Conservation (phyloP, 2,113 vertebrate species). For the Otus sunia region DNA sequence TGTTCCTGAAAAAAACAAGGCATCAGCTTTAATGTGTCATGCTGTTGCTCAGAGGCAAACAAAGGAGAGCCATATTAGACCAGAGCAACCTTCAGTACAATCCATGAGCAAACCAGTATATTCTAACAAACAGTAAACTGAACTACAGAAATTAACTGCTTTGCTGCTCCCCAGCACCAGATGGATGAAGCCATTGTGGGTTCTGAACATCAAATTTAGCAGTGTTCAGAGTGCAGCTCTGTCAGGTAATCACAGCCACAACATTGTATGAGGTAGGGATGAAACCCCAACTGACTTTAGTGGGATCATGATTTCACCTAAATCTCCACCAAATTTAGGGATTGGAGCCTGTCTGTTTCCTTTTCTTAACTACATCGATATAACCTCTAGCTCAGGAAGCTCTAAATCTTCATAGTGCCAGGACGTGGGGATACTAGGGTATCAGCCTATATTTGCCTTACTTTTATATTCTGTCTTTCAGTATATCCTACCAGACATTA, state of each 20-base stretch:
- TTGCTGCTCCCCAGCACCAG: background rate
- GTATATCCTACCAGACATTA: background rate
- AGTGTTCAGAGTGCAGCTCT: background rate
- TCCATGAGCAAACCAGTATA: background rate
- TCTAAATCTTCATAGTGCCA: background rate
- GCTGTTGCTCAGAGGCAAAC: background rate
- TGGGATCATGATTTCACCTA: background rate
- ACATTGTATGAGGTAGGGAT: background rate
- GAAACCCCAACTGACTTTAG: background rate
- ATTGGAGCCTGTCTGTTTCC: background rate
- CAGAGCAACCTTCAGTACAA: background rate
- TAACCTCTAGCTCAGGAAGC: background rate
- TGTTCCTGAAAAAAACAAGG: conserved; percentile 78
- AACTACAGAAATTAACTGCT: background rate
- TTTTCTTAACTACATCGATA: background rate
- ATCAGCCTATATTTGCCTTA: background rate
- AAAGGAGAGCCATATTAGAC: background rate
- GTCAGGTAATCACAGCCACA: background rate
- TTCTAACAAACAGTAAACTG: background rate
- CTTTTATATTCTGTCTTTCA: background rate
- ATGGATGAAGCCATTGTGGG: background rate
- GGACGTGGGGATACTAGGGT: background rate
- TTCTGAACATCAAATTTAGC: background rate
- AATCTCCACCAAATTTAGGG: background rate
- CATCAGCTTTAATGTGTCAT: background rate